A percentile compares a stretch with the other conserved stretches of the same genome.
These are phyloP conservation scores for Peromyscus maniculatus DNA, from an alignment of 2,113 vertebrate genomes.

Conservation along the genomic window DNA sequence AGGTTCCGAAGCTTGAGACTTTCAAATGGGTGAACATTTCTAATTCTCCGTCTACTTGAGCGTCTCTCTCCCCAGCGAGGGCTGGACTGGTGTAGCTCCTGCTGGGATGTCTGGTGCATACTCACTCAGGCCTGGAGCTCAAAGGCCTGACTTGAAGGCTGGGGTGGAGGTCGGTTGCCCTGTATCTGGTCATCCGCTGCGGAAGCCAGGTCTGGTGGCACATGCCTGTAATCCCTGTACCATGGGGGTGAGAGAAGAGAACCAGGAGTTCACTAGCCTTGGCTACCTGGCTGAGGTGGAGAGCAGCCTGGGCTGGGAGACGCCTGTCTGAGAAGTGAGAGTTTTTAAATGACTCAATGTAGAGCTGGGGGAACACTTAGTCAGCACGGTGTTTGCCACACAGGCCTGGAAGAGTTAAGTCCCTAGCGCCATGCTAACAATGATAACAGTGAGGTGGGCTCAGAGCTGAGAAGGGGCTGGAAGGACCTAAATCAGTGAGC, in stretches of 20 bases:
- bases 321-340: not conserved
- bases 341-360: not conserved
- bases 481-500: not conserved
- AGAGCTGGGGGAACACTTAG: not conserved
- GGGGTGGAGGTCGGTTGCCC: not conserved
- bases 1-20: conserved; percentile 57
- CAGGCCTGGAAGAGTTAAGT: not conserved
- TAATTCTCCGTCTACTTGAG: conserved; percentile 13
- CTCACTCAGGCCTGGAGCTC: not conserved
- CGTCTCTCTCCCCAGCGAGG: conserved; percentile 52
- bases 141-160: conserved; percentile 1
- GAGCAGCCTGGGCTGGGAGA: not conserved
- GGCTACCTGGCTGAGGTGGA: not conserved
- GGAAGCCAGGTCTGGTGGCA: no score
- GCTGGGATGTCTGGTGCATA: conserved; percentile 25
- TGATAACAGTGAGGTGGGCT: not conserved
- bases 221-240: not conserved
- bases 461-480: not conserved
- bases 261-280: not conserved
- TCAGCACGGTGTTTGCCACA: not conserved
- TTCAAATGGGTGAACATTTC: not conserved
- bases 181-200: not conserved
- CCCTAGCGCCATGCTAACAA: not conserved
- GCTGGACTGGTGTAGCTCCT: conserved; percentile 44
- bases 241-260: not conserved